Base-by-base conservation (phyloP, 2,888 invertebrate species). In the Heliothis peltigera region DNA sequence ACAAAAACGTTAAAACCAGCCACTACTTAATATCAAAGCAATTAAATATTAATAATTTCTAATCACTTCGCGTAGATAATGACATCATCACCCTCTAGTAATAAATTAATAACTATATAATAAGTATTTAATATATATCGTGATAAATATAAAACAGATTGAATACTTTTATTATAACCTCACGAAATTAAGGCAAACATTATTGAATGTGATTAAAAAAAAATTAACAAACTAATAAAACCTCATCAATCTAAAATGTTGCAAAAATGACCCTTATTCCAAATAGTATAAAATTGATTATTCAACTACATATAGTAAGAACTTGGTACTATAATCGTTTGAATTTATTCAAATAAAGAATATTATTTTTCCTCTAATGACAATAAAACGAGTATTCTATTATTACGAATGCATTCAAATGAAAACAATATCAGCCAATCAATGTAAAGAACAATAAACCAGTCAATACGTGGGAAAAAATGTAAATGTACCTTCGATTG, bases 21-120 rank as follows among this genome's bases (percentile, higher is more conserved):
- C 18, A 5, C 2, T 10, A 42, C 10, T 47, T 0, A 70, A 76
- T 52, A 71, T 17, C 18, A 64, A 71, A 76, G 77, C 65, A 44
- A 76, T 76, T 64, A 72, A 71, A 63, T 75, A 79, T 63, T 42
- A 59, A 52, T 55, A 65, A 79, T 66, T 55, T 42, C 56, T 59
- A 69, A 78, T 78, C 61, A 57, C 44, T 51, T 52, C 17, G 48
- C 56, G n/a, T 35, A 48, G 48, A 57, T 21, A 42, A 17, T 77
- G 80, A 69, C 63, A 66, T 77, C 74, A 80, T 66, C 55, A 12
- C n/a, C 25, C 17, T 39, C 28, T 56, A 21, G 44, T 54, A 42
- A 64, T 63, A 60, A 55, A 76, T 47, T 67, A 25, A 56, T 57
- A 48, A 28, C 25, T 22, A 39, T 10, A 42, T 10, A 35, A 63